Evolutionary conservation across 2,113 vertebrate species (phyloP).

Genomic region (Pseudois nayaur): DNA sequence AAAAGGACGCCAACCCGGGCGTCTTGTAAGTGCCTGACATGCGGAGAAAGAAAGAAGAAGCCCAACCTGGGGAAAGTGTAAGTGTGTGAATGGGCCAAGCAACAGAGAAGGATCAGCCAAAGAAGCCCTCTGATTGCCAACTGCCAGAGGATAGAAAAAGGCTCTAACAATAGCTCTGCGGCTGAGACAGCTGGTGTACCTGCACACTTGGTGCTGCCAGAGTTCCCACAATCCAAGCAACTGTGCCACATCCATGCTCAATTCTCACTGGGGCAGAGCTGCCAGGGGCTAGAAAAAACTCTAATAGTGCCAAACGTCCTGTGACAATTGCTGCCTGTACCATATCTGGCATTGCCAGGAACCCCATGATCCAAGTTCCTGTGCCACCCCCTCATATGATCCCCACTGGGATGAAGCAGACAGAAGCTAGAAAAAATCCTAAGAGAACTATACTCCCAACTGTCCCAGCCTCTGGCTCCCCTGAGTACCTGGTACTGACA

Average conservation of each 20-base stretch:
- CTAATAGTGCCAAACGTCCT: not conserved
- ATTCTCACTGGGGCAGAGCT: not conserved
- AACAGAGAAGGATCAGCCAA: not conserved
- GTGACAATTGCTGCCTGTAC: not conserved
- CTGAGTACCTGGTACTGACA: not conserved
- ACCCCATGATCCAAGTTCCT: not conserved
- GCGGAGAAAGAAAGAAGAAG: not conserved
- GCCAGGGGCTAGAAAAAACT: not conserved
- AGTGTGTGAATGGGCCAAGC: not conserved
- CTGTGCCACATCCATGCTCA: not conserved
- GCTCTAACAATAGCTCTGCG: not conserved
- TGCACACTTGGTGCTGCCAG: not conserved
- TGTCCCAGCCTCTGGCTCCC: not conserved
- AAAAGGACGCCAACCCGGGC: rapidly evolving
- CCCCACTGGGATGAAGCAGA: not conserved
- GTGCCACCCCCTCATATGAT: not conserved
- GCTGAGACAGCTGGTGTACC: not conserved
- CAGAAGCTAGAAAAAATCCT: not conserved
- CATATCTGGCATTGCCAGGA: not conserved
- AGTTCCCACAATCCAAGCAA: not conserved
- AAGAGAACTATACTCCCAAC: not conserved
- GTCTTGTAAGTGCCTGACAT: not conserved
- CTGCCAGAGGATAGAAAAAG: not conserved
- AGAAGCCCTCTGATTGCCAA: not conserved
- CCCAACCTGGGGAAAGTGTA: not conserved